A percentile compares a stretch with the other conserved stretches of the same genome.
phyloP scores from a whole-genome alignment of 2,797 vertebrate species.

The Bovichtus diacanthus region DNA sequence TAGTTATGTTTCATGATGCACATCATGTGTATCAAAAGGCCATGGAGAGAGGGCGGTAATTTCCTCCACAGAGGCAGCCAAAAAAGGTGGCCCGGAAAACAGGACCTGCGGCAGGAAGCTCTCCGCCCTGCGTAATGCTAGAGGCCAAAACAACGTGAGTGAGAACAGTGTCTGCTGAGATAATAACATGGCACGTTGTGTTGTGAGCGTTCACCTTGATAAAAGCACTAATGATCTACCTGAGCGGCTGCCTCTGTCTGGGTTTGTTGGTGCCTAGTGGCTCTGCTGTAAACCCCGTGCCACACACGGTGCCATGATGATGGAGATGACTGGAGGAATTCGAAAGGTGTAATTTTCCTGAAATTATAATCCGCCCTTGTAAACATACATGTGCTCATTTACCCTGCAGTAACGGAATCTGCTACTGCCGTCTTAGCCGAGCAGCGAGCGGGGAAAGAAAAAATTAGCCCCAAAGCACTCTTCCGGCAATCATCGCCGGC shows the following conservation, averaged over 20 bases:
- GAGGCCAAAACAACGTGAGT: slow-evolving; percentile 47
- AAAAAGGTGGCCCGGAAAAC: slow-evolving; percentile 48
- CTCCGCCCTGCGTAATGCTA: slow-evolving; percentile 48
- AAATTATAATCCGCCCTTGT: slow-evolving; percentile 58
- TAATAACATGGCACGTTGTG: slow-evolving; percentile 68
- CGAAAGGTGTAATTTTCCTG: slow-evolving; percentile 61
- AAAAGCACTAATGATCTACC: slow-evolving; percentile 71
- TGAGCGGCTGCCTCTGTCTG: slow-evolving; percentile 67
- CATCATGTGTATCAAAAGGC: slow-evolving; percentile 54
- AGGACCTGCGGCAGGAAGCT: slow-evolving; percentile 62
- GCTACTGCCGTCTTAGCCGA: slow-evolving; percentile 7
- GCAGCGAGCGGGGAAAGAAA: slow-evolving; percentile 22
- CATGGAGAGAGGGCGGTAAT: slow-evolving; percentile 54
- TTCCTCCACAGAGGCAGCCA: slow-evolving; percentile 41
- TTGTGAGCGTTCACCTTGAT: slow-evolving; percentile 73
- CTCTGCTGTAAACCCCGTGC: slow-evolving; percentile 48
- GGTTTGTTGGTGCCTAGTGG: slow-evolving; percentile 56
- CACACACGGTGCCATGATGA: slow-evolving; percentile 62
- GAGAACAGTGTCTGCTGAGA: slow-evolving; percentile 46
- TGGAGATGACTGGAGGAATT: slow-evolving; percentile 30
- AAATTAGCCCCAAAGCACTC: slow-evolving; percentile 18
- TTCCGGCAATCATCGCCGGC: slow-evolving; percentile 25
- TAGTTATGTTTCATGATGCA: slow-evolving; percentile 36
- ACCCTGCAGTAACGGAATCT: slow-evolving; percentile 16
- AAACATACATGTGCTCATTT: slow-evolving; percentile 47